Evolutionary conservation across 1,140 invertebrate species (phyloP).

Genomic region (Whitmania pigra): DNA sequence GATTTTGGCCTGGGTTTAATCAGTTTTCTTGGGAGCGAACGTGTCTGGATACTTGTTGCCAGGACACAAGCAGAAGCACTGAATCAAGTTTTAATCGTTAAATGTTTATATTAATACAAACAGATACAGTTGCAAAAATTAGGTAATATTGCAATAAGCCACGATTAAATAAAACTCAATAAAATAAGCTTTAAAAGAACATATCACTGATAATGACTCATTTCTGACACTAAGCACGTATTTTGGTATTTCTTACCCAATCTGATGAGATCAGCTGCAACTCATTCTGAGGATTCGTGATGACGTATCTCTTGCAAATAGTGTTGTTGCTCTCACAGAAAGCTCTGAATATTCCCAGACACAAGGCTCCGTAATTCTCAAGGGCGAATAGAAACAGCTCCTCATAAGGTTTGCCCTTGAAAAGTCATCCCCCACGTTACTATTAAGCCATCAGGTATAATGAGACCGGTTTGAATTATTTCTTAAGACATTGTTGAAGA

Average conservation of each 20-base stretch:
- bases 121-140: too few species aligned
- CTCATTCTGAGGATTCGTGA: conserved; percentile 96
- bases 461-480: neutral
- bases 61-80: conserved; percentile 7
- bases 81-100: neutral
- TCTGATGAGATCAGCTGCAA: conserved; percentile 87
- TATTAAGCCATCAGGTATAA: neutral
- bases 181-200: too few species aligned
- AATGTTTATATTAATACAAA: too few species aligned
- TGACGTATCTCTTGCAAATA: conserved; percentile 87
- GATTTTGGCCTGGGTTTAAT: neutral
- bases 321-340: conserved; percentile 30
- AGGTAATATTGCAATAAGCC: too few species aligned
- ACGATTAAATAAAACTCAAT: too few species aligned
- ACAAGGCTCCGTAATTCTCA: conserved; percentile 93
- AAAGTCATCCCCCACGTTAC: neutral
- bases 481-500: neutral
- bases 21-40: neutral
- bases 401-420: conserved; percentile 36
- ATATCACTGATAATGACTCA: too few species aligned
- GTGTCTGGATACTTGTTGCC: neutral
- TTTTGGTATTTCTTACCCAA: conserved; percentile 54
- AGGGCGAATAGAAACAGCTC: conserved; percentile 91
- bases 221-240: too few species aligned
- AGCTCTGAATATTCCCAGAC: conserved; percentile 88